phyloP scores from a whole-genome alignment of 2,113 vertebrate genomes.

The Isichthys henryi region DNA sequence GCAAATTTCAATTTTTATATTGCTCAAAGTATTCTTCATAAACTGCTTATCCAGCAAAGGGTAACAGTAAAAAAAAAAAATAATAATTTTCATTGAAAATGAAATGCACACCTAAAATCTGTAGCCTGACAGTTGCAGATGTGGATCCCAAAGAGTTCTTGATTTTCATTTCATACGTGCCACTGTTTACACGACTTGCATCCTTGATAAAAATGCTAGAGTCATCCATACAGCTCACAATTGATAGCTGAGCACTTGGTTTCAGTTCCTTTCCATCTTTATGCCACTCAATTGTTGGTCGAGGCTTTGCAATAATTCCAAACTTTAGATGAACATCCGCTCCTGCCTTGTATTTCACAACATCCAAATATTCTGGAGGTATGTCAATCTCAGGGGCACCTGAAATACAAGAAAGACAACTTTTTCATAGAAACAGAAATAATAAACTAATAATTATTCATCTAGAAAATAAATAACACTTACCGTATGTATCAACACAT shows the following conservation, averaged over 20 bases:
- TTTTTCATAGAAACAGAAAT: background rate
- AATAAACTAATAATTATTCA: background rate
- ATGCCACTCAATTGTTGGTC: slow-evolving; percentile 90
- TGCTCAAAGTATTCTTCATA: background rate
- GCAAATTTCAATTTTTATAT: background rate
- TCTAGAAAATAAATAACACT: slow-evolving; percentile 32
- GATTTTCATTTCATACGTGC: slow-evolving; percentile 84
- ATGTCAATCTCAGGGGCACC: slow-evolving; percentile 89
- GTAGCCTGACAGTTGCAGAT: slow-evolving; percentile 74
- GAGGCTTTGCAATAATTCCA: slow-evolving; percentile 87
- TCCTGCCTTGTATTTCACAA: slow-evolving; percentile 83
- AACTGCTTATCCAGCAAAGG: background rate
- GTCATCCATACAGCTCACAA: slow-evolving; percentile 78
- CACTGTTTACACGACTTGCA: slow-evolving; percentile 78
- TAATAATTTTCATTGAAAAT: background rate
- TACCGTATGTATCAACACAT: slow-evolving; percentile 90
- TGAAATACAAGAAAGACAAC: slow-evolving; percentile 39
- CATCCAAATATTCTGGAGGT: slow-evolving; percentile 81
- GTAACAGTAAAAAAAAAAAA: background rate
- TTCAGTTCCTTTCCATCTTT: slow-evolving; percentile 84
- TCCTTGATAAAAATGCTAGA: slow-evolving; percentile 81
- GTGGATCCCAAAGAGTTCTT: slow-evolving; percentile 92
- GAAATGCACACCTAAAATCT: slow-evolving; percentile 80
- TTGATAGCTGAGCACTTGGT: slow-evolving; percentile 63
- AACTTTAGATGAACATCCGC: slow-evolving; percentile 78